Base-by-base conservation (phyloP, 2,888 invertebrate genomes). In the Pterobdella sp. region DNA sequence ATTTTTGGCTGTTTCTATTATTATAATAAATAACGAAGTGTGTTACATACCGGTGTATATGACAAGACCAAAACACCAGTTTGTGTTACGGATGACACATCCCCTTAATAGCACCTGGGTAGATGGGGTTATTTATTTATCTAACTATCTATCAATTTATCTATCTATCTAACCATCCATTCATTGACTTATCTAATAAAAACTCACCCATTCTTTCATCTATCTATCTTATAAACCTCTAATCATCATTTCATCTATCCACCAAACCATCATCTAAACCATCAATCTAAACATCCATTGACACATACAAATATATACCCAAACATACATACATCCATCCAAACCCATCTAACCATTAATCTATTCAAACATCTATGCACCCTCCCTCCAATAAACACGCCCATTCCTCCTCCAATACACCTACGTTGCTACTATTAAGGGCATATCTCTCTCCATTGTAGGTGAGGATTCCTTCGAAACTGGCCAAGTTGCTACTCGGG, bases 401-500 rank as follows among this genome's bases (percentile, higher is more conserved):
- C 60, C 60, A 7, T 56, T 3, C 4, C 7, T 26, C n/a, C n/a
- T 26, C 18, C 4, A 56, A 4, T 26, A 22, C 32, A 69, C 69
- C 32, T 29, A 69, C 69, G 31, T 69, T 95, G 84, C 97, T 96
- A 86, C 98, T 98, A 86, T 96, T 95, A 82, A 98, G 86, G 67
- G 95, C 87, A 85, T 89, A 92, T 75, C 87, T 80, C 72, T 77
- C 88, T n/a, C 79, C 81, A 3, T 84, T 80, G 80, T 82, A 94
- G n/a, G 77, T 88, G 77, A 98, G 86, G 77, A 91, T 90, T 75
- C 96, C 97, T 79, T 97, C 95, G 86, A 95, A 98, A 87, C 94
- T 94, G 87, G 94, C 95, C 81, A 98, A 88, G 83, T 94, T 88
- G 87, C 98, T 98, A 87, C 99, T 98, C 77, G 98, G 98, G 79